These are phyloP conservation scores for Ptychobarbus kaznakovi DNA, from an alignment of 2,797 vertebrate genomes.

Conservation along the genomic window DNA sequence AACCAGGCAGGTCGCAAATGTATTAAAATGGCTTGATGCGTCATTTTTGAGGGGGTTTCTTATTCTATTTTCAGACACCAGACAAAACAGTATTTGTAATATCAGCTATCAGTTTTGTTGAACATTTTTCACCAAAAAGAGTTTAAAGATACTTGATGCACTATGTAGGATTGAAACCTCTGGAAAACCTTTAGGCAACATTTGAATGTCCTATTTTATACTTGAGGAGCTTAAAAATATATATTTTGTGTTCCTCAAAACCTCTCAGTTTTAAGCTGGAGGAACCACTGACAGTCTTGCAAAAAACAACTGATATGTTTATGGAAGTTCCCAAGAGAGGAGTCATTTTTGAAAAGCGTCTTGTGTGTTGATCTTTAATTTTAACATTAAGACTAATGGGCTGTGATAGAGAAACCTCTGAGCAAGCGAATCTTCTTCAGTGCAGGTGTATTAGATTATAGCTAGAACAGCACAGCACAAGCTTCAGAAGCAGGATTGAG, in stretches of 20 bases:
- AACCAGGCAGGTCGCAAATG: background rate
- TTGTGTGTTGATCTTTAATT: background rate
- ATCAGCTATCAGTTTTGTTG: background rate
- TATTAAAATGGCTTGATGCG: background rate
- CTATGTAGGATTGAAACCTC: background rate
- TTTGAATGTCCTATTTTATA: background rate
- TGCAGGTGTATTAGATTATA: constrained; percentile 10
- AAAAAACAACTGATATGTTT: background rate
- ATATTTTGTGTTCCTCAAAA: background rate
- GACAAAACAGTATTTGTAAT: background rate
- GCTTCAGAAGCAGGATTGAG: background rate
- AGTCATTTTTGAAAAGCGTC: background rate
- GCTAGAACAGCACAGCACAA: background rate
- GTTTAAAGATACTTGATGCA: background rate
- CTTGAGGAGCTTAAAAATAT: background rate
- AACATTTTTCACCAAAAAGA: background rate
- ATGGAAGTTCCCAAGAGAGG: too few relatives aligned
- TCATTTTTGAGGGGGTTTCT: background rate
- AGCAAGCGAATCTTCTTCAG: too few relatives aligned
- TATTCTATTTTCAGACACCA: background rate
- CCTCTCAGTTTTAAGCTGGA: background rate
- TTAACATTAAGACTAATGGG: background rate
- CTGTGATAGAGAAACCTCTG: background rate
- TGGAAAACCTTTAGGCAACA: background rate
- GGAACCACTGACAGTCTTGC: background rate